Evolutionary conservation across 2,113 vertebrate species (phyloP).

Genomic region (pig (Sus scrofa)): T2T-Sscrofa CM000813.6:21352501-21353000

Average conservation of each 20-base stretch:
- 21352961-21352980: too few relatives aligned
- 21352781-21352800: too few relatives aligned
- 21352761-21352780: too few relatives aligned
- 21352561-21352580: background rate
- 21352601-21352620: background rate
- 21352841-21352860: too few relatives aligned
- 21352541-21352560: background rate
- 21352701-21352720: background rate
- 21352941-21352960: too few relatives aligned
- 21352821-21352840: too few relatives aligned
- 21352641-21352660: background rate
- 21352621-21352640: background rate
- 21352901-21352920: too few relatives aligned
- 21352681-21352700: background rate
- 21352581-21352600: accelerated
- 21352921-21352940: too few relatives aligned
- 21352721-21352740: background rate
- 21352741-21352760: too few relatives aligned
- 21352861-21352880: too few relatives aligned
- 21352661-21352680: background rate
- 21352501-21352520: background rate
- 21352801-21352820: too few relatives aligned
- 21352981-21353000: background rate
- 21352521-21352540: background rate
- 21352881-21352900: too few relatives aligned